These are phyloP conservation scores for Mesaphorura yosii DNA, from an alignment of 1,140 invertebrate genomes.

Conservation along the genomic window DNA sequence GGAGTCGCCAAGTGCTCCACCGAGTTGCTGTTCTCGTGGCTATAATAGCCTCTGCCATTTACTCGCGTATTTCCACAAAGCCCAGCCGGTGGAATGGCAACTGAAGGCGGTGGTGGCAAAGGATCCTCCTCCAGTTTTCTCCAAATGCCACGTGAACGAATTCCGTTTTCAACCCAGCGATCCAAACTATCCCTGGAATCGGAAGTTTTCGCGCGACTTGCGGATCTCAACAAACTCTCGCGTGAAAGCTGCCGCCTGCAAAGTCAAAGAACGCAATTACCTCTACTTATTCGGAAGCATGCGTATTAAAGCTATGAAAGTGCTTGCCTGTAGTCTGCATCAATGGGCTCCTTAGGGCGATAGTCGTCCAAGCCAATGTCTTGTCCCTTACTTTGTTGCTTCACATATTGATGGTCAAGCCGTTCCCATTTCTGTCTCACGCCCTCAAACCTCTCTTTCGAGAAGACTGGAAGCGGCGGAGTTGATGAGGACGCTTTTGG, in stretches of 20 bases:
- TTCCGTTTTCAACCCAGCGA: constrained; percentile 30
- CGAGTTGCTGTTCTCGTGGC: no score
- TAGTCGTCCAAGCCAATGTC: constrained; percentile 31
- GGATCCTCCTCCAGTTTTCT: constrained; percentile 18
- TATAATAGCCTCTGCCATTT: no score
- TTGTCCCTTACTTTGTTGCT: constrained; percentile 28
- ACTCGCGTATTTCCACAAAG: no score
- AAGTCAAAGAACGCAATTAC: constrained; percentile 12
- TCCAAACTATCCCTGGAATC: constrained; percentile 31
- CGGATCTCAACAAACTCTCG: constrained; percentile 25
- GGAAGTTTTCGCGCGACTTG: constrained; percentile 29
- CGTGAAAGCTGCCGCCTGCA: constrained; percentile 29
- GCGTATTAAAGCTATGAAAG: not conserved
- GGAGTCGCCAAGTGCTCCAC: not conserved
- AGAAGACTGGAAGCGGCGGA: constrained; percentile 21
- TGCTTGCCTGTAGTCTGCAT: constrained; percentile 29
- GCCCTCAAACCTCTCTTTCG: constrained; percentile 25
- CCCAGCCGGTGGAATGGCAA: constrained; percentile 38
- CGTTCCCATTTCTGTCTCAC: constrained; percentile 31
- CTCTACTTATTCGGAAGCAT: not conserved
- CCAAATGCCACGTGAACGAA: constrained; percentile 26
- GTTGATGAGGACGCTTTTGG: constrained; percentile 20
- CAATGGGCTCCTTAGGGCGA: constrained; percentile 28
- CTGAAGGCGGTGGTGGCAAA: constrained; percentile 35
- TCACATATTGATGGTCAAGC: constrained; percentile 28